phyloP scores from a whole-genome alignment of 2,888 invertebrate species.

The Eupeodes luniger region DNA sequence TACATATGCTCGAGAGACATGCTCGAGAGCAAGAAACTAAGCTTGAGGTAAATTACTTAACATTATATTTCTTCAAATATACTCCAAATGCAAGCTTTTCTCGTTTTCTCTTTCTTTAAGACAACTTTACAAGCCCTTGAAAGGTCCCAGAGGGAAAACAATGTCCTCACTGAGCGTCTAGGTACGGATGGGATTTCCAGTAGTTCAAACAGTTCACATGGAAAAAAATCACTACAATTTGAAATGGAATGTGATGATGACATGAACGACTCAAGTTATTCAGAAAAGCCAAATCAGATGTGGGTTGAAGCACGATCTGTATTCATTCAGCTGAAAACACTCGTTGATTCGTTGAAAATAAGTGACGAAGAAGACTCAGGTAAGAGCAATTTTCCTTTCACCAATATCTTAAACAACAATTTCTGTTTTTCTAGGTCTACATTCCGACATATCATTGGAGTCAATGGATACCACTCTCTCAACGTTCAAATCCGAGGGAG shows the following conservation, averaged over 20 bases:
- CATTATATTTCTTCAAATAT: background rate
- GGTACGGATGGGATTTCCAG: conserved; percentile 85
- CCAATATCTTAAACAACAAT: background rate
- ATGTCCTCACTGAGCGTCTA: conserved; percentile 89
- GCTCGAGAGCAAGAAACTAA: conserved; percentile 90
- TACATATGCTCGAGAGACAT: conserved; percentile 93
- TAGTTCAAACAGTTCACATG: conserved; percentile 78
- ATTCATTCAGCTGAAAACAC: conserved; percentile 89
- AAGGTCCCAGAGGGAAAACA: conserved; percentile 89
- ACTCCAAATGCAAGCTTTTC: conserved; percentile 17
- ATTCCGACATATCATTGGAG: conserved; percentile 88
- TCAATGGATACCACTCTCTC: conserved; percentile 86
- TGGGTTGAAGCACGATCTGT: conserved; percentile 88
- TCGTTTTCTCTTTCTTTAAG: conserved; percentile 79
- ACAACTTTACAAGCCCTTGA: conserved; percentile 88
- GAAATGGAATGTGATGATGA: conserved; percentile 94
- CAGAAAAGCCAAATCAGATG: conserved; percentile 85
- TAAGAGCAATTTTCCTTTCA: conserved; percentile 76
- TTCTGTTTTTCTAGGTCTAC: conserved; percentile 85
- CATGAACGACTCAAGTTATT: conserved; percentile 85
- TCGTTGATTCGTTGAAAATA: conserved; percentile 90
- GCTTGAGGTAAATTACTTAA: conserved; percentile 80
- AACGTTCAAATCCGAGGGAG: conserved; percentile 80
- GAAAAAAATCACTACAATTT: conserved; percentile 90
- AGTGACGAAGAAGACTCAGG: conserved; percentile 91